A percentile compares a stretch with the other conserved stretches of the same genome.
These are phyloP conservation scores for Phlogophora meticulosa DNA, from an alignment of 2,888 invertebrate species.

Conservation along the genomic window DNA sequence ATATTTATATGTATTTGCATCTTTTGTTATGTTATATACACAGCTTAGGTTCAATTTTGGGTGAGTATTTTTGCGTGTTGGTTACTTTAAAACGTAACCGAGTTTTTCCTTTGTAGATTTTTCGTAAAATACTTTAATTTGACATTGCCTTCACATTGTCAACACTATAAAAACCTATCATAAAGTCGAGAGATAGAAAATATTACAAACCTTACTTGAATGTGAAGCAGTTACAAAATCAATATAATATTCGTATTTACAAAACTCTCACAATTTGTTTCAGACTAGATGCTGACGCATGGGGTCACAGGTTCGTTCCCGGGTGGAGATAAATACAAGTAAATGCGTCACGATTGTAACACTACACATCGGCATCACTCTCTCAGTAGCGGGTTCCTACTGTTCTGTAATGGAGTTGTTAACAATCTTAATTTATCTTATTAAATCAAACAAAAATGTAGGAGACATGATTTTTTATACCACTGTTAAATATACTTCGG, in stretches of 20 bases:
- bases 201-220: slow-evolving; percentile 1
- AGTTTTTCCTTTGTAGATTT: not conserved
- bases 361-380: slow-evolving; percentile 45
- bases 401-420: slow-evolving; percentile 12
- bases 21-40: slow-evolving; percentile 4
- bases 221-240: slow-evolving; percentile 30
- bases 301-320: slow-evolving; percentile 44
- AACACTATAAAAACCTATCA: not conserved
- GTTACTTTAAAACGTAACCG: not conserved
- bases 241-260: slow-evolving; percentile 61
- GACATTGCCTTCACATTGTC: not conserved
- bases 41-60: slow-evolving; percentile 2
- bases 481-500: too few species aligned
- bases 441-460: too few species aligned
- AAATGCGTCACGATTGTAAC: slow-evolving; percentile 26
- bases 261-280: slow-evolving; percentile 54
- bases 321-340: not conserved
- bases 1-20: slow-evolving; percentile 5
- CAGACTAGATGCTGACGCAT: slow-evolving; percentile 57
- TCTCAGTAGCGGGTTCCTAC: slow-evolving; percentile 39
- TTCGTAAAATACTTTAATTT: not conserved
- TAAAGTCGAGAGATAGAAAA: slow-evolving; percentile 22
- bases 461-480: too few species aligned
- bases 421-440: not conserved
- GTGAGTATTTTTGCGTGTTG: not conserved